Evolutionary conservation across 1,140 invertebrate species (phyloP).

Genomic region (Drosophila funebris): DNA sequence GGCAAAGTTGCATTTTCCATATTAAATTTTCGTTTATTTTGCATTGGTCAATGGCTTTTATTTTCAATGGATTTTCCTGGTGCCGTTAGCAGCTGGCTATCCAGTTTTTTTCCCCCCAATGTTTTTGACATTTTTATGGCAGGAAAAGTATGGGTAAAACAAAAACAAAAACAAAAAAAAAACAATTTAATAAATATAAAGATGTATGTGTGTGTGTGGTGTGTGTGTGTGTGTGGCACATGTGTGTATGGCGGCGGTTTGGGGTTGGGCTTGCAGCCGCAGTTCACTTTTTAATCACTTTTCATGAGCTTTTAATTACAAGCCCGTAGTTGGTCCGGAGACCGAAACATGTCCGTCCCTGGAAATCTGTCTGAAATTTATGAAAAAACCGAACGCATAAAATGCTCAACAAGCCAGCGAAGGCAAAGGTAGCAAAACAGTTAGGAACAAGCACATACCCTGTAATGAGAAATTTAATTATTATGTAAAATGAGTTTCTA

Average conservation of each 20-base stretch:
- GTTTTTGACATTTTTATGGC: slow-evolving; percentile 72
- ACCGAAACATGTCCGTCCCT: neutral
- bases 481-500: neutral
- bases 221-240: slow-evolving; percentile 13
- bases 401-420: slow-evolving; percentile 62
- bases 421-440: neutral
- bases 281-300: slow-evolving; percentile 80
- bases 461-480: neutral
- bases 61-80: slow-evolving; percentile 20
- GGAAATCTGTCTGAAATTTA: slow-evolving; percentile 50
- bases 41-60: slow-evolving; percentile 1
- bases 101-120: slow-evolving; percentile 41
- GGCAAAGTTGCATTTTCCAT: neutral
- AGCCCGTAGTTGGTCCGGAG: slow-evolving; percentile 22
- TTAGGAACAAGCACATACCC: neutral
- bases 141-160: slow-evolving; percentile 29
- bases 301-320: slow-evolving; percentile 80
- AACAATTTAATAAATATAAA: slow-evolving; percentile 64
- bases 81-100: slow-evolving; percentile 36
- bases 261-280: slow-evolving; percentile 42
- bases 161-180: slow-evolving; percentile 22
- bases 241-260: neutral
- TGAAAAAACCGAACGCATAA: slow-evolving; percentile 67
- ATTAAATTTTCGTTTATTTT: neutral
- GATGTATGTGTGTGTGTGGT: slow-evolving; percentile 6